Conservation (phyloP, 1,140 invertebrate genomes). For the Paracyclopina nana region DNA sequence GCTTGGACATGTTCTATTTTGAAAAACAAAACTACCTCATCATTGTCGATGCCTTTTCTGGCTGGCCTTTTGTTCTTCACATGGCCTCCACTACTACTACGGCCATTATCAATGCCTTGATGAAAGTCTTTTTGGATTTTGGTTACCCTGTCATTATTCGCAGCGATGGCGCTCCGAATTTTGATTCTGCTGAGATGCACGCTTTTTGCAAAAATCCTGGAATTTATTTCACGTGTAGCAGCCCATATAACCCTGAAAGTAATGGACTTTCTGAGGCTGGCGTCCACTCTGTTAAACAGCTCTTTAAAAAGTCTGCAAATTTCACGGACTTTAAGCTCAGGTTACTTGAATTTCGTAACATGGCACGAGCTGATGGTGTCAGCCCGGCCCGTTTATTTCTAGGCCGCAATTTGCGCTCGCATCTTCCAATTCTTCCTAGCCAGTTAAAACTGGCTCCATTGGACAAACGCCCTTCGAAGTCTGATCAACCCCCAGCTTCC, state of each 20-base stretch:
- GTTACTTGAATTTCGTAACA: neutral
- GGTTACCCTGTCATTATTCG: neutral
- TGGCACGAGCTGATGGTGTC: neutral
- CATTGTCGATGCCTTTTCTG: neutral
- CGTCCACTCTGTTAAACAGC: neutral
- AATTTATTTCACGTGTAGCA: no score
- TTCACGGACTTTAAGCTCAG: neutral
- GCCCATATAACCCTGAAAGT: neutral
- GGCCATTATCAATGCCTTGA: neutral
- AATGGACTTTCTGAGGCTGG: neutral
- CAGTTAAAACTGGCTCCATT: no score
- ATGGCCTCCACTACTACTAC: neutral
- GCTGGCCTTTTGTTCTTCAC: neutral
- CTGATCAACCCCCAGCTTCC: no score
- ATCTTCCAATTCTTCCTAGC: no score
- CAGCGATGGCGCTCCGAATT: neutral
- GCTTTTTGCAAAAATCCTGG: neutral
- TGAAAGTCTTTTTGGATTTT: neutral
- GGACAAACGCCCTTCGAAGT: no score
- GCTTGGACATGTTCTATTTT: no score
- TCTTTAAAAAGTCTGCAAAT: neutral
- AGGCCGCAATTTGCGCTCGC: no score
- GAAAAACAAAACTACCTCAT: no score
- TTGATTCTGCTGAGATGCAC: no score
- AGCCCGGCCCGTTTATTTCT: neutral